phyloP scores from a whole-genome alignment of 2,888 invertebrate genomes.

The Patella caerulea region DNA sequence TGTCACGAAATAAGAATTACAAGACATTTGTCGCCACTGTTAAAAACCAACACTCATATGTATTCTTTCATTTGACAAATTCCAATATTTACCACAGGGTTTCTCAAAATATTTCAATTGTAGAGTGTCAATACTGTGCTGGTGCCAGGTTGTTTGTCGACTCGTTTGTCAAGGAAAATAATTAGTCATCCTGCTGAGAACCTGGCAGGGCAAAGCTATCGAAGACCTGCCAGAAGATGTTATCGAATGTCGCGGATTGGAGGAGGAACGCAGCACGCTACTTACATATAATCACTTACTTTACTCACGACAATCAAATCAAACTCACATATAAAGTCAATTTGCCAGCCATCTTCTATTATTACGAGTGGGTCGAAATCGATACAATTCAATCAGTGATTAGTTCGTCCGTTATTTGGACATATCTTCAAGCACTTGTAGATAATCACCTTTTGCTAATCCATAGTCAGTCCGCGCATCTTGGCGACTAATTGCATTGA shows the following conservation, averaged over 20 bases:
- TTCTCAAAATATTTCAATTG: no score
- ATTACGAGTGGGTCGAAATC: background rate
- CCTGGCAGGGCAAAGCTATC: no score
- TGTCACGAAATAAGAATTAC: no score
- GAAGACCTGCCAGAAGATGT: background rate
- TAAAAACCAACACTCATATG: no score
- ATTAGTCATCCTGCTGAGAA: no score
- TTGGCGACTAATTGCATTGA: background rate
- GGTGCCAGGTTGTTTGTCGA: no score
- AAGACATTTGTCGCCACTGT: no score
- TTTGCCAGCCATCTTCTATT: background rate
- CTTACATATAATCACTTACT: background rate
- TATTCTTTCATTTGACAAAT: no score
- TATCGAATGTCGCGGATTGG: background rate
- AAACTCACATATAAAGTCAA: constrained; percentile 4
- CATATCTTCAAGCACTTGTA: background rate
- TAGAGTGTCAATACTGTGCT: no score
- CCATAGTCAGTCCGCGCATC: background rate
- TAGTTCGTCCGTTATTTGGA: background rate
- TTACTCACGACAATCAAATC: constrained; percentile 1
- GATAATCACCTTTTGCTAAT: background rate
- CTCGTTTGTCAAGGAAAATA: no score
- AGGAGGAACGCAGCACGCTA: background rate
- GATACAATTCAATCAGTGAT: background rate
- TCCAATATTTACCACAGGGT: no score